These are phyloP conservation scores for Maccullochella peelii DNA, from an alignment of 2,113 vertebrate genomes.

Conservation along the genomic window DNA sequence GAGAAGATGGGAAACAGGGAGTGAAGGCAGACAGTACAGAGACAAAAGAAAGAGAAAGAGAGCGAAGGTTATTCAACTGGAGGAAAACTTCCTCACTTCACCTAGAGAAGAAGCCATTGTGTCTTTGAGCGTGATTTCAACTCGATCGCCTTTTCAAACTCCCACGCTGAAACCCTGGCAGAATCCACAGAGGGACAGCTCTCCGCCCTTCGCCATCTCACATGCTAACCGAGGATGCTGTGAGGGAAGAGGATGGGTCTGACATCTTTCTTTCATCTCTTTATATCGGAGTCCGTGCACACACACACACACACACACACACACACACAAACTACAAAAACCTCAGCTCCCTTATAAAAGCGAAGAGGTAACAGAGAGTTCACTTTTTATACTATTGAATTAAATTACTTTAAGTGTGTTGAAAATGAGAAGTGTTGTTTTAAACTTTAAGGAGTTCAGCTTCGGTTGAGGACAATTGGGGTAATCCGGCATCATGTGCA, in stretches of 20 bases:
- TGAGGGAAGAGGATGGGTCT: slow-evolving; percentile 40
- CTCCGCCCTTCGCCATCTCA: slow-evolving; percentile 51
- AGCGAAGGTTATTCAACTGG: slow-evolving; percentile 36
- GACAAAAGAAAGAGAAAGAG: slow-evolving; percentile 12
- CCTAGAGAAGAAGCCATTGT: slow-evolving; percentile 28
- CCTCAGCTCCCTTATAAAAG: slow-evolving; percentile 27
- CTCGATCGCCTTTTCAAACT: slow-evolving; percentile 47
- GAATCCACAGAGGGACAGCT: slow-evolving; percentile 43
- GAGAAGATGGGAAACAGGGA: neutral
- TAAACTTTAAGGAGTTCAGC: neutral
- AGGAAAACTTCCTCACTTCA: slow-evolving; percentile 38
- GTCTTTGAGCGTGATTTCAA: slow-evolving; percentile 54
- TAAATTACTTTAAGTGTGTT: slow-evolving; percentile 19
- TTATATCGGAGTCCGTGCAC: slow-evolving; percentile 18
- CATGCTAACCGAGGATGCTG: slow-evolving; percentile 36
- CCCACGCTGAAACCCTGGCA: slow-evolving; percentile 42
- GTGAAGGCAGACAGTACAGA: neutral
- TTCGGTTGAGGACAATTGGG: neutral
- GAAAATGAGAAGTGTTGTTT: slow-evolving; percentile 1
- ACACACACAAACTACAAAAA: neutral
- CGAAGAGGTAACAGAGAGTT: slow-evolving; percentile 48
- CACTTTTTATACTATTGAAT: slow-evolving; percentile 50
- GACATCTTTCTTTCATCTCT: slow-evolving; percentile 67
- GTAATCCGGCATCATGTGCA: neutral
- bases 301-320: neutral